phyloP scores from a whole-genome alignment of 2,113 vertebrate species.

The Lucifuga dentata region DNA sequence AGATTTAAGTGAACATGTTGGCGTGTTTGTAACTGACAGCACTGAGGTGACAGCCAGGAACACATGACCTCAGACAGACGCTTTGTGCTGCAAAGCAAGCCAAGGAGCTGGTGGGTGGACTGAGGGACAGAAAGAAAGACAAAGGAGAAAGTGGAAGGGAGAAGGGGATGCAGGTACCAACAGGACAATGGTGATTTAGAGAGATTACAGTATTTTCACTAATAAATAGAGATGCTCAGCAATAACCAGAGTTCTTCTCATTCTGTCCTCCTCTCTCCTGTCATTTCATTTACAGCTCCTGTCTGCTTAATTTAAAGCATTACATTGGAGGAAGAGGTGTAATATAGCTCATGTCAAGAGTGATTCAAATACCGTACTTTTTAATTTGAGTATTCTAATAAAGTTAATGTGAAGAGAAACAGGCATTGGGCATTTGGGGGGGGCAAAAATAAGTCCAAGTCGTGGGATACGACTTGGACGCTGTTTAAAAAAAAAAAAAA shows the following conservation, averaged over 20 bases:
- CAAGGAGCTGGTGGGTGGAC: constrained; percentile 34
- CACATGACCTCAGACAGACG: constrained; percentile 54
- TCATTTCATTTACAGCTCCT: not conserved
- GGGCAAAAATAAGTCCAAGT: no score
- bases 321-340: not conserved
- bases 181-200: no score
- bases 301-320: constrained; percentile 67
- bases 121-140: constrained; percentile 8
- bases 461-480: no score
- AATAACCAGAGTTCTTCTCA: not conserved
- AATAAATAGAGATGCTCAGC: no score
- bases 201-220: no score
- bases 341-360: no score
- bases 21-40: constrained; percentile 26
- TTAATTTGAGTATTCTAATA: not conserved
- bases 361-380: not conserved
- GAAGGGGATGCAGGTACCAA: not conserved
- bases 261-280: not conserved
- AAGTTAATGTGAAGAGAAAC: not conserved
- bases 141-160: not conserved
- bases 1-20: constrained; percentile 26
- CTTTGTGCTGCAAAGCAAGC: constrained; percentile 18
- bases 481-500: no score
- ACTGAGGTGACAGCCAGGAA: constrained; percentile 37
- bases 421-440: not conserved